Evolutionary conservation across 92 coral and sea anemone genomes (phyloP).

Genomic region (Zoanthus solanderi): DNA sequence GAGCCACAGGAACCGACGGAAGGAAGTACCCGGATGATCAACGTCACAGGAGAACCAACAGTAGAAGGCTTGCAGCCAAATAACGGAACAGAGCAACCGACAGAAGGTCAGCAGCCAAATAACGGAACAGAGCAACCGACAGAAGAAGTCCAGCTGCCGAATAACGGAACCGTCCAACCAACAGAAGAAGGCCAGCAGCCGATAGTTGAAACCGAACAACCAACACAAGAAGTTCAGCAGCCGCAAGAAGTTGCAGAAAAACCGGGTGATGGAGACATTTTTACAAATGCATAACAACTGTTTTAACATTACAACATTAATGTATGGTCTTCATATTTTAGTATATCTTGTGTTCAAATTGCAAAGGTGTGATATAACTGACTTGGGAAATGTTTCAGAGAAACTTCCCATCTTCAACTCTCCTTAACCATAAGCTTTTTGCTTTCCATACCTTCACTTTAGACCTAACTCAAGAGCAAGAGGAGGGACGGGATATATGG

Average conservation of each 20-base stretch:
- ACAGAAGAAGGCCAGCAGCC: not conserved
- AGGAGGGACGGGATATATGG: no score
- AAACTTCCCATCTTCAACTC: no score
- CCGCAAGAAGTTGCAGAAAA: not conserved
- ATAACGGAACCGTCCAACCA: not conserved
- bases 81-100: not conserved
- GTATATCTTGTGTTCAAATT: no score
- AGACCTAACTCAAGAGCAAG: no score
- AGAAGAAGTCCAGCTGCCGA: not conserved
- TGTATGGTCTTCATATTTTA: no score
- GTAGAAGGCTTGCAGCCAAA: not conserved
- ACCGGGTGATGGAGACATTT: not conserved
- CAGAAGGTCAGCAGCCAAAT: not conserved
- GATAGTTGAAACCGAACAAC: not conserved
- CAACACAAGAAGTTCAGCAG: not conserved
- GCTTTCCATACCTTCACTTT: no score
- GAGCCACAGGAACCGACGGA: not conserved
- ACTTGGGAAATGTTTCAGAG: no score
- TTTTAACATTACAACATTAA: no score
- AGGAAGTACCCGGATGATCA: no score
- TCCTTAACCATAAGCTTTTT: no score
- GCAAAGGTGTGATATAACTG: no score
- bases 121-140: constrained; percentile 1
- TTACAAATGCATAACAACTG: not conserved
- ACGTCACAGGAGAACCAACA: not conserved